These are phyloP conservation scores for Tigriopus japonicus DNA, from an alignment of 1,140 invertebrate genomes.

Conservation along the genomic window DNA sequence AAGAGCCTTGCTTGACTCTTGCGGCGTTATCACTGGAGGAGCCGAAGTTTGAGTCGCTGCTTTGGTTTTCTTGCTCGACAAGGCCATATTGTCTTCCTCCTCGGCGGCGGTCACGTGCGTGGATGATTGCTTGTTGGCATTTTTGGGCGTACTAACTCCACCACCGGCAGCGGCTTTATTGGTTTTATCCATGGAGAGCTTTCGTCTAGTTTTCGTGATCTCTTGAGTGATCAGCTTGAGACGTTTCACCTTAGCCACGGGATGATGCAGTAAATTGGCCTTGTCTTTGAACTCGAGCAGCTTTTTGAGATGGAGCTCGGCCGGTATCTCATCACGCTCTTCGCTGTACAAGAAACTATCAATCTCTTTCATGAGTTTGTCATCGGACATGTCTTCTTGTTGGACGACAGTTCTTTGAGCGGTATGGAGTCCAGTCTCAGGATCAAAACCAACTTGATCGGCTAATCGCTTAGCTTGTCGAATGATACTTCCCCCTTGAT, in stretches of 20 bases:
- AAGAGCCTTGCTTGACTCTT: neutral
- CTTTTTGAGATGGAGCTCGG: slow-evolving; percentile 26
- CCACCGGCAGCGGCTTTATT: neutral
- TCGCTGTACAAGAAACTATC: slow-evolving; percentile 18
- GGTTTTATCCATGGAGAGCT: slow-evolving; percentile 23
- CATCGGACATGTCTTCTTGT: slow-evolving; percentile 20
- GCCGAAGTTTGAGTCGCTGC: neutral
- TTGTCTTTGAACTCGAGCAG: slow-evolving; percentile 22
- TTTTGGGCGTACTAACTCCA: too few species aligned
- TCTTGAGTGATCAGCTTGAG: slow-evolving; percentile 21
- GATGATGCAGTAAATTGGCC: slow-evolving; percentile 17
- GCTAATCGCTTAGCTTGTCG: slow-evolving; percentile 45
- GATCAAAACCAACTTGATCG: slow-evolving; percentile 40
- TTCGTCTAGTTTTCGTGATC: slow-evolving; percentile 26
- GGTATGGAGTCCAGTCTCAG: slow-evolving; percentile 28
- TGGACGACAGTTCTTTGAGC: slow-evolving; percentile 20
- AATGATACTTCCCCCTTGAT: slow-evolving; percentile 20
- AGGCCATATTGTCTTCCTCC: slow-evolving; percentile 16
- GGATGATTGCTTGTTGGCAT: neutral
- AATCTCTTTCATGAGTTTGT: slow-evolving; percentile 24
- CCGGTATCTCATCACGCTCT: slow-evolving; percentile 21
- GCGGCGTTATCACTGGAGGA: neutral
- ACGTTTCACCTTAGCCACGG: slow-evolving; percentile 17
- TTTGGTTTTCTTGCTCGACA: slow-evolving; percentile 14
- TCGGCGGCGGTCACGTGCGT: slow-evolving; percentile 14